A percentile compares a stretch with the other conserved stretches of the same genome.
These are phyloP conservation scores for Drosophila mayaguana DNA, from an alignment of 2,888 invertebrate species.

Conservation along the genomic window DNA sequence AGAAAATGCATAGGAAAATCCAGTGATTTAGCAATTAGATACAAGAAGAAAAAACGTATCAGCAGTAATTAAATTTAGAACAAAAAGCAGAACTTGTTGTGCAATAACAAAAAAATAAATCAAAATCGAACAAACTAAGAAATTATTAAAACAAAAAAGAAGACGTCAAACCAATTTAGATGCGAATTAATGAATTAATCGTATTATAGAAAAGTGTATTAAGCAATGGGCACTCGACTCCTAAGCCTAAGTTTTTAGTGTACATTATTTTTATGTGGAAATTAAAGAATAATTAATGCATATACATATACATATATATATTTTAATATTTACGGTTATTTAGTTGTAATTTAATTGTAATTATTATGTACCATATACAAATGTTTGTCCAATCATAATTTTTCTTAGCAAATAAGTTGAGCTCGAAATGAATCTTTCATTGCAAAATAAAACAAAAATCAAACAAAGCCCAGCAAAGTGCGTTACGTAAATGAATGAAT, in stretches of 20 bases:
- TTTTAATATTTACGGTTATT: conserved; percentile 64
- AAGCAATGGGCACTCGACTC: conserved; percentile 65
- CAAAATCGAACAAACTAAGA: conserved; percentile 17
- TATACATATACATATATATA: conserved; percentile 22
- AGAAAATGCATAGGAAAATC: conserved; percentile 46
- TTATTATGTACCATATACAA: conserved; percentile 61
- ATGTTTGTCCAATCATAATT: conserved; percentile 46
- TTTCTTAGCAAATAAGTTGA: conserved; percentile 43
- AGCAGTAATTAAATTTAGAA: conserved; percentile 35
- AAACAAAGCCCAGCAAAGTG: conserved; percentile 52
- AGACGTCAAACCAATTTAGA: conserved; percentile 26
- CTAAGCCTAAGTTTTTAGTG: conserved; percentile 62
- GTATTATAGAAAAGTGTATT: conserved; percentile 31
- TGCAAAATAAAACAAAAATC: neutral
- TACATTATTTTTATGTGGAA: conserved; percentile 45
- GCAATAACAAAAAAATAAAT: conserved; percentile 50
- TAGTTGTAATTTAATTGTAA: conserved; percentile 72
- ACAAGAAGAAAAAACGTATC: conserved; percentile 64
- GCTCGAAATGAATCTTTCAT: conserved; percentile 42
- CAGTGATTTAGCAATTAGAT: conserved; percentile 72
- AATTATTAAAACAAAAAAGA: neutral
- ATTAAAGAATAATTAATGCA: conserved; percentile 32
- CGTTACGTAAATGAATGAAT: conserved; percentile 50
- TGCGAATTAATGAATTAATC: conserved; percentile 37
- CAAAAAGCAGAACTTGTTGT: conserved; percentile 33